Evolutionary conservation across 2,888 invertebrate species (phyloP).

Genomic region (Scaptomyza polygonia): DNA sequence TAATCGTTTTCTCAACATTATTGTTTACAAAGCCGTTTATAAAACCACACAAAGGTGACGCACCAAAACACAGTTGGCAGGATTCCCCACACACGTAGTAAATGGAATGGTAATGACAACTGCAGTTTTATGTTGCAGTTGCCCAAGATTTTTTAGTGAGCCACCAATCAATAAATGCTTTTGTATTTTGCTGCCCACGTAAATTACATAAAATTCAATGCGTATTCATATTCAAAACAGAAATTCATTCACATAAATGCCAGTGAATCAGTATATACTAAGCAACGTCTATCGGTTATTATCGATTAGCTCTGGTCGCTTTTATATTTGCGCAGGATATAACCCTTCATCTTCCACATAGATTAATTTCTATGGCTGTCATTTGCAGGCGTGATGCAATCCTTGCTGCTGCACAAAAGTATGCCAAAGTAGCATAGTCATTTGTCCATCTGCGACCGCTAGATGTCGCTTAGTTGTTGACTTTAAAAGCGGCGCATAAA

Average conservation of each 20-base stretch:
- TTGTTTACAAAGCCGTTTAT: not conserved
- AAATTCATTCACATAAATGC: conserved; percentile 45
- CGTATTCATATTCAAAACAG: conserved; percentile 5
- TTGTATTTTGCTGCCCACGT: conserved; percentile 7
- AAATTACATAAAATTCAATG: conserved; percentile 47
- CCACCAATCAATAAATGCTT: not conserved
- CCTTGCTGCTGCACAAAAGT: conserved; percentile 11
- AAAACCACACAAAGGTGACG: conserved; percentile 13
- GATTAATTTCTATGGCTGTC: conserved; percentile 47
- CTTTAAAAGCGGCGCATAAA: conserved; percentile 46
- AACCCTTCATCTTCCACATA: not conserved
- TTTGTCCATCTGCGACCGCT: not conserved
- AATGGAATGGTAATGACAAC: conserved; percentile 33
- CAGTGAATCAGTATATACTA: conserved; percentile 41
- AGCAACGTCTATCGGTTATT: conserved; percentile 34
- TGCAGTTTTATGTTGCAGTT: conserved; percentile 18
- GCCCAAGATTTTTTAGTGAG: not conserved
- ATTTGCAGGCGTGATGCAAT: conserved; percentile 40
- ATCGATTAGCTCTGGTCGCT: conserved; percentile 52
- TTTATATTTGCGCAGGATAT: conserved; percentile 35
- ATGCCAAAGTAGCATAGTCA: conserved; percentile 8
- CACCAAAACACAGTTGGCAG: conserved; percentile 1
- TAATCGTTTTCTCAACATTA: not conserved
- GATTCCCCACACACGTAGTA: not conserved
- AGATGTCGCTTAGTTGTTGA: conserved; percentile 16